Base-by-base conservation (phyloP, 2,888 invertebrate species). In the Sepiola atlantica region DNA sequence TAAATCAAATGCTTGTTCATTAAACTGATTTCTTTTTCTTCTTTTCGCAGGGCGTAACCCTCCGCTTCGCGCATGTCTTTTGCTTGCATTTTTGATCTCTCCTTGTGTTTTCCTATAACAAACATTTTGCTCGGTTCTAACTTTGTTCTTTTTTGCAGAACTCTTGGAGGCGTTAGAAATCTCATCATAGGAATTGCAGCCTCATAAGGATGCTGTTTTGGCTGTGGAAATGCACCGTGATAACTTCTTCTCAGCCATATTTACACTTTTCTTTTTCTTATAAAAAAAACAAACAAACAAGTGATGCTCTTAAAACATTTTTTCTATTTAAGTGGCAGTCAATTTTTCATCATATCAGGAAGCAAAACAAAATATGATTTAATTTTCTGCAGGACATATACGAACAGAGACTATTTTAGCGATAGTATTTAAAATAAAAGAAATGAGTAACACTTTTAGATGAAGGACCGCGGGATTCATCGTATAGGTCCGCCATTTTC, bases 141-240 rank as follows among this genome's bases (percentile, higher is more conserved):
- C n/a, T 77, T 77, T 77, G n/a, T 14, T 77, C 77, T 77, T 32
- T 77, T 77, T 77, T 77, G 77, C 77, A 77, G 77, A 77, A 77
- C 18, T 77, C n/a, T 32, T 77, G 77, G 77, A 77, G 77, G 77
- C 77, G 77, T 77, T 77, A 77, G 77, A 77, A 77, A n/a, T 77
- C n/a, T 77, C 77, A 77, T 77, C 77, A n/a, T 77, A 77, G 77
- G 77, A 45, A 77, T 77, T 32, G n/a, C 77, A 77, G 77, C 77
- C n/a, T 77, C n/a, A 18, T n/a, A n/a, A 77, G n/a, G 77, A 77
- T 77, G 77, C 77, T 77, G 77, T n/a, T 77, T n/a, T 77, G 77
- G 77, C 77, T 32, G n/a, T 77, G n/a, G 77, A 77, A 77, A n/a
- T 77, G 16, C 77, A 10, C 0, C 14, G 16, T 77, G n/a, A 32